Evolutionary conservation across 1,140 invertebrate genomes (phyloP).

Genomic region (Ephestia elutella): DNA sequence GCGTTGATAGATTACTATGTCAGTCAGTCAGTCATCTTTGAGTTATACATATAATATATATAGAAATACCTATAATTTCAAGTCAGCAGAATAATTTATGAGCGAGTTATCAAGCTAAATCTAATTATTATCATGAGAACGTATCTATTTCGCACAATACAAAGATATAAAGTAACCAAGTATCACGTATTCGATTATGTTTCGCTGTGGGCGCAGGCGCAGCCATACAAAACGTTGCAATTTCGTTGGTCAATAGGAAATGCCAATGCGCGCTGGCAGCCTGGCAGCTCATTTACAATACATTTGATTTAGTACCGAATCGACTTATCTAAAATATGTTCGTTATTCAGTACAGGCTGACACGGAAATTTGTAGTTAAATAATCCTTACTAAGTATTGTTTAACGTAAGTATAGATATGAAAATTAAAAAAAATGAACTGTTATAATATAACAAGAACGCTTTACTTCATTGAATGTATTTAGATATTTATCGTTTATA

Average conservation of each 20-base stretch:
- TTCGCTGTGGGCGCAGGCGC: slow-evolving; percentile 7
- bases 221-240: slow-evolving; percentile 9
- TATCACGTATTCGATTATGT: slow-evolving; percentile 9
- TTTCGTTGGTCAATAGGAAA: slow-evolving; percentile 15
- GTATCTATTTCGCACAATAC: slow-evolving; percentile 1
- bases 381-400: too few relatives aligned
- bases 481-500: too few relatives aligned
- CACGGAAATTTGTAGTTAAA: too few relatives aligned
- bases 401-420: too few relatives aligned
- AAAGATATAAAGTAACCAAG: neutral
- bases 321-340: neutral
- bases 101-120: neutral
- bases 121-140: neutral
- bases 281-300: slow-evolving; percentile 1
- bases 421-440: too few relatives aligned
- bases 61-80: too few relatives aligned
- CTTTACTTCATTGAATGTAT: too few relatives aligned
- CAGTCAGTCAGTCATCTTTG: too few relatives aligned
- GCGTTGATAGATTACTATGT: too few relatives aligned
- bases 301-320: slow-evolving; percentile 8
- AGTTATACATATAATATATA: too few relatives aligned
- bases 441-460: too few relatives aligned
- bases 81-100: neutral
- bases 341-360: neutral
- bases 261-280: slow-evolving; percentile 3